Evolutionary conservation across 2,888 invertebrate species (phyloP), one percentile per base, ranked within the genome.

Genomic region (Diarsia brunnea): DNA sequence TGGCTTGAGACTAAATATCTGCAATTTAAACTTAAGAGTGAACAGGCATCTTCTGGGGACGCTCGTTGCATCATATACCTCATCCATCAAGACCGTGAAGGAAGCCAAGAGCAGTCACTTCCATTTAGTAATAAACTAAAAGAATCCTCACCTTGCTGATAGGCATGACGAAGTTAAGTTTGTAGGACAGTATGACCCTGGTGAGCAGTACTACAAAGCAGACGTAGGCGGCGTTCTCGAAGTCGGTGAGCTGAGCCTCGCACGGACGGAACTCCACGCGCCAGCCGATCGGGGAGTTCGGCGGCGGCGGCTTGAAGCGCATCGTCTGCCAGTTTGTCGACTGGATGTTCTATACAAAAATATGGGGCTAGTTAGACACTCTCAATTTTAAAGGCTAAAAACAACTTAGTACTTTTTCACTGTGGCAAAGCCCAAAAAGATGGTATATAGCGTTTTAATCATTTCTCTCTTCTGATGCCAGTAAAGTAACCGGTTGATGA

Each of bases 251-350:
- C 95, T 99, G 99, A 31, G 99, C 98, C 95, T 99, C 99, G 93
- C 99, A 99, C 61, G 99, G 99, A 47, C 99, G 98, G 97, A 99
- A 99, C 97, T 99, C 99, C 1, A 99, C 99, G 86, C 99, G 97
- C 99, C 99, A 99, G 55, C 99, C 99, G 90, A 99, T 99, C 69
- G 98, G 97, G 14, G 99, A 99, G 93, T 99, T 98, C 0, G 99
- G 99, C 43, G 99, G 99, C 63, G 99, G 99, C 49, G 99, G 99
- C 96, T 99, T 99, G 96, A 99, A 99, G 60, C 99, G 97, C 99
- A 99, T 99, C 51, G 99, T 99, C 96, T 99, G 99, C 99, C 99
- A 99, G 96, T 99, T 99, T 47, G 99, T 99, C 0, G 99, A 99
- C 93, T 99, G 99, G 87, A 99, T 99, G 93, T 99, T 99, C 98